Evolutionary conservation across 2,797 vertebrate species (phyloP).

Genomic region (Parauchenoglanis punctatus): DNA sequence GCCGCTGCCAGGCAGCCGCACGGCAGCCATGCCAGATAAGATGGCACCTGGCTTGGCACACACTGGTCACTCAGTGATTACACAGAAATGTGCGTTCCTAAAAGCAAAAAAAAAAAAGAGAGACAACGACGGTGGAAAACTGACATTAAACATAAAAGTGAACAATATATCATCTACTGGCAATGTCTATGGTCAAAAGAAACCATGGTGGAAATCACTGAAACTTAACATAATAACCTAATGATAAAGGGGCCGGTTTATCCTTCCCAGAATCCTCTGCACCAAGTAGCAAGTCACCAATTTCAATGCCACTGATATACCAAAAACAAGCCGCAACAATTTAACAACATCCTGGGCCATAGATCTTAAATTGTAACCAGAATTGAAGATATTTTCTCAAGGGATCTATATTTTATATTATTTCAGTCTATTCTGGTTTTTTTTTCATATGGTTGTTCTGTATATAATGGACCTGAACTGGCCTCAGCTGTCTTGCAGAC

Average conservation of each 20-base stretch:
- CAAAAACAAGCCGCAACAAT: too few species aligned
- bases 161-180: constrained; percentile 37
- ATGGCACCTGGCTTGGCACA: constrained; percentile 65
- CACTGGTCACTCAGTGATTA: constrained; percentile 47
- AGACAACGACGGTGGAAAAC: constrained; percentile 40
- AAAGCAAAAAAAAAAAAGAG: constrained; percentile 20
- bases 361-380: neutral
- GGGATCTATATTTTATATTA: too few species aligned
- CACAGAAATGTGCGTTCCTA: constrained; percentile 37
- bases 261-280: too few species aligned
- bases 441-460: too few species aligned
- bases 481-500: too few species aligned
- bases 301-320: too few species aligned
- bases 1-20: constrained; percentile 59
- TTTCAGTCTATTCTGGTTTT: too few species aligned
- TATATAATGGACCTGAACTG: too few species aligned
- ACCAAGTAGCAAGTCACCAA: too few species aligned
- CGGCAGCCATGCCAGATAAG: constrained; percentile 56
- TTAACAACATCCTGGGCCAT: too few species aligned
- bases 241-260: too few species aligned
- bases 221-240: constrained; percentile 65
- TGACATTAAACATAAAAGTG: constrained; percentile 41
- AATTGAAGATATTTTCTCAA: too few species aligned
- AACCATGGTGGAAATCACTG: constrained; percentile 71
- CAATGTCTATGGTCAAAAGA: constrained; percentile 57